These are phyloP conservation scores for Trogon surrucura DNA, from an alignment of 2,113 vertebrate species.

Conservation along the genomic window DNA sequence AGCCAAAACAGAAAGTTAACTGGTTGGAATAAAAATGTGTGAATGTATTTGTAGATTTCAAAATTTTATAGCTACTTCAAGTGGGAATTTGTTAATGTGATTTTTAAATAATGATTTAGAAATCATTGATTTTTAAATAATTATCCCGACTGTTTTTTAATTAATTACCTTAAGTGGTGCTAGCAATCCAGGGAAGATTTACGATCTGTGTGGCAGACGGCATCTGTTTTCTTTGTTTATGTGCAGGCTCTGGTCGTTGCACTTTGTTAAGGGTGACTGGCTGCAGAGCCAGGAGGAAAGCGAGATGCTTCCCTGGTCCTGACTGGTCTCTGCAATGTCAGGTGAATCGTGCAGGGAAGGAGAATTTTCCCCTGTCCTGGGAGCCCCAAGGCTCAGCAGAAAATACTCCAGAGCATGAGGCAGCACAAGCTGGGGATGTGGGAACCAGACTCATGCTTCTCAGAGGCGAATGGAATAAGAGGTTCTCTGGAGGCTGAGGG, in stretches of 20 bases:
- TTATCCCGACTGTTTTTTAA: background rate
- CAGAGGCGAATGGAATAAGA: background rate
- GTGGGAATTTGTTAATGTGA: background rate
- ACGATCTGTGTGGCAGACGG: background rate
- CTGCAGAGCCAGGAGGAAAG: background rate
- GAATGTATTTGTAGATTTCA: background rate
- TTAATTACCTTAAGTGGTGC: background rate
- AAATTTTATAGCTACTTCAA: background rate
- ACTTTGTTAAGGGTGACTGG: background rate
- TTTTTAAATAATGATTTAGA: slow-evolving; percentile 1
- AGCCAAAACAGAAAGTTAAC: background rate
- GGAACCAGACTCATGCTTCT: background rate
- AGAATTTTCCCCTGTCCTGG: background rate
- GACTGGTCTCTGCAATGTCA: background rate
- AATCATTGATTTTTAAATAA: slow-evolving; percentile 8
- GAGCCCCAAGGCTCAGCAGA: background rate
- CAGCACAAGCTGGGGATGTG: background rate
- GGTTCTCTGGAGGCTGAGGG: background rate
- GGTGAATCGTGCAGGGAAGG: background rate
- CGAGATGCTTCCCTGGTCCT: background rate
- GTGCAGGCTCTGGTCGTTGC: background rate
- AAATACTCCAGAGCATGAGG: background rate
- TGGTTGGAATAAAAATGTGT: background rate
- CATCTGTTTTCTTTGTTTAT: background rate
- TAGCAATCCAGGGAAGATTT: background rate